Percentiles rank a stretch among this genome's conserved stretches.
phyloP scores from a whole-genome alignment of 2,797 vertebrate species.

The Cryptoprocta ferox region DNA sequence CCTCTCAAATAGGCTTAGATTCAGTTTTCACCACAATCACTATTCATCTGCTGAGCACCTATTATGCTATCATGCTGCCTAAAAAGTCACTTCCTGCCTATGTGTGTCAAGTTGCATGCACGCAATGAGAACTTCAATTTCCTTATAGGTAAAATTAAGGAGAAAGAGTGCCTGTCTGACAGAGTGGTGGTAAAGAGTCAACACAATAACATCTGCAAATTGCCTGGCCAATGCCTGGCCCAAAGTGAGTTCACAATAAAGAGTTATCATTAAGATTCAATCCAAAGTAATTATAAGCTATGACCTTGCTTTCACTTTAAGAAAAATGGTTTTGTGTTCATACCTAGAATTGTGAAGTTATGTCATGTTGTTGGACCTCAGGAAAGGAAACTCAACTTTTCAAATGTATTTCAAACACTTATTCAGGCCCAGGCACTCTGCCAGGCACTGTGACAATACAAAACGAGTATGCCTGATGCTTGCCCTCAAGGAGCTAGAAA shows the following conservation, averaged over 20 bases:
- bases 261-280: background rate
- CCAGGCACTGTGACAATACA: background rate
- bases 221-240: background rate
- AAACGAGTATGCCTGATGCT: background rate
- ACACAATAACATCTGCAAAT: background rate
- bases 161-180: conserved; percentile 23
- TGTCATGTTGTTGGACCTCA: background rate
- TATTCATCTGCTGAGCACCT: background rate
- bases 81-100: background rate
- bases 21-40: background rate
- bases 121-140: background rate
- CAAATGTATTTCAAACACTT: conserved; percentile 5
- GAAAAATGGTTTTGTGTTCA: conserved; percentile 33
- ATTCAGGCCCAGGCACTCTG: background rate
- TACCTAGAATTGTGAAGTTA: background rate
- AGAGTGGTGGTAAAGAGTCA: conserved; percentile 1
- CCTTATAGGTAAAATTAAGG: conserved; percentile 6
- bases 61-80: background rate
- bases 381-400: conserved; percentile 24
- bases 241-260: background rate
- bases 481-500: background rate
- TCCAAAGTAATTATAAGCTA: background rate
- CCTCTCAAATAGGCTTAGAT: background rate
- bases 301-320: background rate
- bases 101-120: background rate